phyloP scores from a whole-genome alignment of 1,140 invertebrate genomes.

The Drosophila pectinifera region DNA sequence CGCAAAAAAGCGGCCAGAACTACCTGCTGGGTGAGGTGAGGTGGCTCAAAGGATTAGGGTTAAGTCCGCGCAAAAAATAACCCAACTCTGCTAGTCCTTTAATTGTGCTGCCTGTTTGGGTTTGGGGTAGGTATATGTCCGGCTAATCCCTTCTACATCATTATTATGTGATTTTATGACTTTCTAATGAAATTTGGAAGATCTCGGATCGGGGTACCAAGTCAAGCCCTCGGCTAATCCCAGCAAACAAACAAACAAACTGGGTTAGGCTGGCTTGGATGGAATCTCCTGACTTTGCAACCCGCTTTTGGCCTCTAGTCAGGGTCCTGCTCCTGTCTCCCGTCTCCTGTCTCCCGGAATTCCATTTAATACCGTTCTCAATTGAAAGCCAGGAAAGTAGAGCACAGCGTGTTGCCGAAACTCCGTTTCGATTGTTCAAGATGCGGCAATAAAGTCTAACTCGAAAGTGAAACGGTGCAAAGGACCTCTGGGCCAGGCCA shows the following conservation, averaged over 20 bases:
- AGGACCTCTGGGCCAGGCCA: background rate
- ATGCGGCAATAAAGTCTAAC: conserved; percentile 84
- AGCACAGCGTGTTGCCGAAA: conserved; percentile 63
- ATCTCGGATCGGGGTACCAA: conserved; percentile 13
- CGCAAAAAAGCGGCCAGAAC: conserved; percentile 18
- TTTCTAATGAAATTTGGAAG: conserved; percentile 67
- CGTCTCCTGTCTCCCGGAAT: conserved; percentile 6
- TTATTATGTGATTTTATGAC: conserved; percentile 71
- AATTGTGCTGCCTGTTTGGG: conserved; percentile 38
- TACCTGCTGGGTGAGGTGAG: conserved; percentile 39
- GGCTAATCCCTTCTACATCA: conserved; percentile 54
- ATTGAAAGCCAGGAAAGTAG: conserved; percentile 27
- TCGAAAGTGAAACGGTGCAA: conserved; percentile 44
- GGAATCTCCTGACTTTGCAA: conserved; percentile 47
- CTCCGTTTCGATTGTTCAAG: conserved; percentile 72
- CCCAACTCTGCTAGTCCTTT: conserved; percentile 29
- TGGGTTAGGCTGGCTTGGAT: background rate
- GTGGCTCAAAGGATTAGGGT: conserved; percentile 31
- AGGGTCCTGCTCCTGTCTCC: conserved; percentile 4
- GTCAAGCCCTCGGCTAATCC: conserved; percentile 63
- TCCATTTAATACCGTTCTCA: conserved; percentile 57
- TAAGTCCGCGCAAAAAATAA: conserved; percentile 48
- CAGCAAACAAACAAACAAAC: conserved; percentile 71
- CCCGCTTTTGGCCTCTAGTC: conserved; percentile 42
- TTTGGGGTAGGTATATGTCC: background rate